phyloP scores from a whole-genome alignment of 2,113 vertebrate species.

The Illadopsis cleaveri region DNA sequence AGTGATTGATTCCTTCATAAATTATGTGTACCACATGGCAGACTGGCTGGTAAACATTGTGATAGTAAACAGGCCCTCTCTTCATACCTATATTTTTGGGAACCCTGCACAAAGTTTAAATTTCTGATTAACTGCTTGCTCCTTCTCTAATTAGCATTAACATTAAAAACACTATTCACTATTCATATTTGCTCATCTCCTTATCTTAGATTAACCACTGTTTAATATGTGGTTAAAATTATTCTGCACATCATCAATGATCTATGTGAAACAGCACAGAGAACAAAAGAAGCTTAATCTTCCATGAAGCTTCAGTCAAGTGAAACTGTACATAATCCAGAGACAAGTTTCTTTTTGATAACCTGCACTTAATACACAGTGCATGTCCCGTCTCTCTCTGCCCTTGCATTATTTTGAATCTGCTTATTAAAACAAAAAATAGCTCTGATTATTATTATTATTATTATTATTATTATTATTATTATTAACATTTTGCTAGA shows the following conservation, averaged over 20 bases:
- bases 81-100: not conserved
- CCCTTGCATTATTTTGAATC: not conserved
- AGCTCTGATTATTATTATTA: not conserved
- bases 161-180: conserved; percentile 34
- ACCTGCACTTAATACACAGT: conserved; percentile 13
- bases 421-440: not conserved
- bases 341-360: conserved; percentile 64
- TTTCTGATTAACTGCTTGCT: conserved; percentile 31
- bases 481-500: not conserved
- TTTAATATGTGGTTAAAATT: conserved; percentile 66
- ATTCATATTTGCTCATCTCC: conserved; percentile 60
- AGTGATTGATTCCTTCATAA: conserved; percentile 15
- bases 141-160: conserved; percentile 57
- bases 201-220: conserved; percentile 64
- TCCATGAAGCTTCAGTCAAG: conserved; percentile 61
- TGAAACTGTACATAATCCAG: conserved; percentile 59
- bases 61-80: not conserved
- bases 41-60: not conserved
- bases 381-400: not conserved
- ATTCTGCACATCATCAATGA: conserved; percentile 57
- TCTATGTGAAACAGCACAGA: conserved; percentile 53
- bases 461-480: not conserved
- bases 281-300: conserved; percentile 71
- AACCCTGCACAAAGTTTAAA: not conserved
- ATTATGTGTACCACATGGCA: not conserved